Evolutionary conservation across 2,888 invertebrate species (phyloP), one percentile per base, ranked within the genome.

Genomic region (Sminthurides aquaticus): DNA sequence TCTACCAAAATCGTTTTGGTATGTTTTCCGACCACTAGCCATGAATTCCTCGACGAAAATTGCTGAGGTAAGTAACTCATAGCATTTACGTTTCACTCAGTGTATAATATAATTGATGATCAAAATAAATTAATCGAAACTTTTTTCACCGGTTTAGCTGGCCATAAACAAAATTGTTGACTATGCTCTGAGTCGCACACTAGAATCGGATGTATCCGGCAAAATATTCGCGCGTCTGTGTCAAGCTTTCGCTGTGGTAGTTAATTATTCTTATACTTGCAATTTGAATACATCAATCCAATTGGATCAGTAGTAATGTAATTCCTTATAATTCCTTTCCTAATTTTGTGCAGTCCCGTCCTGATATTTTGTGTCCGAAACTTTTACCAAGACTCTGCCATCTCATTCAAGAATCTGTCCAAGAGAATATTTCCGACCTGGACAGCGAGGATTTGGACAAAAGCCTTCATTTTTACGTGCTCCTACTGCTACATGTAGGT

Each of bases 201-300:
- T 90, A 72, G 94, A 94, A 78, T 87, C 88, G 0, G 87, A 87
- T 75, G 88, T 93, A 0, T 88, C 91, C 0, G 93, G 92, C 0
- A 86, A 86, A 76, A 84, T 90, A 77, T 85, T 90, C 0, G 90
- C 88, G 0, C 84, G 86, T 15, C 79, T 93, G 66, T 84, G 89
- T 67, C 84, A 86, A 64, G 79, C 81, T 34, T 81, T 80, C 64
- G 78, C 80, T 48, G 80, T 79, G 77, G 81, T 82, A 74, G 70
- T 75, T 63, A 57, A n/a, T n/a, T n/a, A n/a, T n/a, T n/a, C n/a
- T n/a, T n/a, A n/a, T n/a, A n/a, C n/a, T n/a, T n/a, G n/a, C n/a
- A n/a, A n/a, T n/a, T n/a, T n/a, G n/a, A n/a, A n/a, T n/a, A n/a
- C n/a, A n/a, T n/a, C n/a, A n/a, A n/a, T n/a, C n/a, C n/a, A n/a